Conservation (phyloP, 2,888 invertebrate genomes). For the Venusia cambrica region DNA sequence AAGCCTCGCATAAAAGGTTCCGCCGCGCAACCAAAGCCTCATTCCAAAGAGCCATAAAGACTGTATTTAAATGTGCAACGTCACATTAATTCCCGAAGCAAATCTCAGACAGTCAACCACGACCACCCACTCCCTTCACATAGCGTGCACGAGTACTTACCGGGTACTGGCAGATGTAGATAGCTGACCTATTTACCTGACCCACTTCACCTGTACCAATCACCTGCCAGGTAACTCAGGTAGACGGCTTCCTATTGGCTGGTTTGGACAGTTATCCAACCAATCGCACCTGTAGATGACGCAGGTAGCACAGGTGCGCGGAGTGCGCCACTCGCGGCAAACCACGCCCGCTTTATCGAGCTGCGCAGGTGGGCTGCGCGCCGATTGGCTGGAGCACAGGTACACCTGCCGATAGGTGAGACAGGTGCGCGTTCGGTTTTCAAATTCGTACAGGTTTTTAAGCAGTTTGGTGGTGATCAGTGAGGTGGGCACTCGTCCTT, state of each 20-base stretch:
- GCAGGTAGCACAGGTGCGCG: constrained; percentile 56
- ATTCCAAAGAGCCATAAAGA: constrained; percentile 18
- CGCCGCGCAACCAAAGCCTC: constrained; percentile 11
- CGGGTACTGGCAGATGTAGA: constrained; percentile 7
- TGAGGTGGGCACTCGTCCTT: constrained; percentile 31
- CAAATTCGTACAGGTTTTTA: constrained; percentile 30
- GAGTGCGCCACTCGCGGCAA: constrained; percentile 45
- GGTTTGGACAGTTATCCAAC: constrained; percentile 29
- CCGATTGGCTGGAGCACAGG: constrained; percentile 68
- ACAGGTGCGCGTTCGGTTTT: constrained; percentile 45
- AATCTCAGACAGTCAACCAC: constrained; percentile 14
- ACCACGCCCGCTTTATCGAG: constrained; percentile 75
- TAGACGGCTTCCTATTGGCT: constrained; percentile 20
- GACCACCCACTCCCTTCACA: constrained; percentile 11
- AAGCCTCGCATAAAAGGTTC: constrained; percentile 16
- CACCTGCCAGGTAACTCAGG: constrained; percentile 56
- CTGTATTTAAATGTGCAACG: constrained; percentile 22
- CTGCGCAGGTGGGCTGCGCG: constrained; percentile 79
- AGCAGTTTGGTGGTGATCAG: constrained; percentile 38
- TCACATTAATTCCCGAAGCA: constrained; percentile 19
- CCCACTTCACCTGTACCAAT: constrained; percentile 46
- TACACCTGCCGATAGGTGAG: constrained; percentile 48
- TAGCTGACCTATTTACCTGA: constrained; percentile 40
- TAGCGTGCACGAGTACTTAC: constrained; percentile 4
- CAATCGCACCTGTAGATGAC: constrained; percentile 50